Evolutionary conservation across 1,140 invertebrate genomes (phyloP), one percentile per base, ranked within the genome.

Genomic region (Hormaphis cornu): DNA sequence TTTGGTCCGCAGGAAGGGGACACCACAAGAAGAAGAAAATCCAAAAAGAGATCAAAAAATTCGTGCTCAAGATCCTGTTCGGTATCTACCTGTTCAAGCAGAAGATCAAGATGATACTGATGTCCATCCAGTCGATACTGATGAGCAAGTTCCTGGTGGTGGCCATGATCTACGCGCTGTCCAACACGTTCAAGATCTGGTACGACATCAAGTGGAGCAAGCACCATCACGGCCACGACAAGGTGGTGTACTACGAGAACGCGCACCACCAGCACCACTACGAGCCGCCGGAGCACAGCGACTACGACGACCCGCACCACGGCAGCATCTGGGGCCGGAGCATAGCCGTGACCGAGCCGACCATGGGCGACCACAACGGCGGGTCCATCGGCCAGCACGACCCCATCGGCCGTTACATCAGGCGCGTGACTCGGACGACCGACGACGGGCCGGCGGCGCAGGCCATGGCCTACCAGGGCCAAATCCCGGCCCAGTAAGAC

Each of bases 181-280:
- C 73, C 37, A 72, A 73, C 54, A 73, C 72, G 4, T 72, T 75
- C 70, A 76, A 74, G 73, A 71, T 76, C 24, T 76, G 75, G 75
- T 72, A 69, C 61, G 72, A 72, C 20, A 72, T 72, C 56, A 72
- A 72, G 20, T 46, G 44, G 12, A 20, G 48, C 16, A 72, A 72
- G 18, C 40, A 58, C 20, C 50, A 58, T 8, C 52, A 70, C 14
- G 37, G 69, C 37, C 70, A 72, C 66, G 71, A 72, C 66, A 70
- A 74, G 48, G 73, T 76, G 10, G 74, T 76, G 30, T 76, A 75
- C 58, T 75, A 76, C 70, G 75, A 76, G 54, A 76, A 76, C 37
- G 75, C 74, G 42, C 74, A 75, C 46, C 74, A 75, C 40, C 73
- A 74, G 37, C 74, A 75, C 54, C 73, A 74, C 66, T 75, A 76